Conservation (phyloP, 2,113 vertebrate genomes). For the Copsychus sechellarum region DNA sequence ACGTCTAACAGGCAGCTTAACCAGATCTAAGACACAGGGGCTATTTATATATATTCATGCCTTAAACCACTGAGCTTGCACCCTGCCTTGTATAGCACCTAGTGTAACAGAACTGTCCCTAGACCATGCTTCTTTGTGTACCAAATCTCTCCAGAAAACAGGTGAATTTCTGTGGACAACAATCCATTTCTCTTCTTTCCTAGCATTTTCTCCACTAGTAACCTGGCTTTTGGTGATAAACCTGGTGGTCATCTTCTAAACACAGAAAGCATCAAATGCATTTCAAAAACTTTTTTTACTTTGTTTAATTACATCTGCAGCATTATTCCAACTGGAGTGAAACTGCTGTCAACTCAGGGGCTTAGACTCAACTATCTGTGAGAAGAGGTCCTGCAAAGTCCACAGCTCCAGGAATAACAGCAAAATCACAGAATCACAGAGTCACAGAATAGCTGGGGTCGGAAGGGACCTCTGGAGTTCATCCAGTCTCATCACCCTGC, state of each 20-base stretch:
- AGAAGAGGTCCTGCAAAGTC: neutral
- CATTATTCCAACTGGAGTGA: neutral
- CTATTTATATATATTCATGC: neutral
- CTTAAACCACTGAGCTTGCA: neutral
- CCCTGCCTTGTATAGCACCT: neutral
- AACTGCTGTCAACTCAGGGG: neutral
- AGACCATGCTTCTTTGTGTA: neutral
- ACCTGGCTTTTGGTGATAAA: neutral
- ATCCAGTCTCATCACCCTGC: neutral
- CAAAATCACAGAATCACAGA: neutral
- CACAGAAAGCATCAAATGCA: neutral
- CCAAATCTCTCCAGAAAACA: neutral
- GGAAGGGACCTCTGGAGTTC: neutral
- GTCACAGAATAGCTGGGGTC: neutral
- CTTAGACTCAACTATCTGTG: neutral
- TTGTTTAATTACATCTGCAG: neutral
- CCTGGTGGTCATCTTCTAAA: neutral
- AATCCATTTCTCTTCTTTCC: neutral
- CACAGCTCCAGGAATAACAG: neutral
- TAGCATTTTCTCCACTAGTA: neutral
- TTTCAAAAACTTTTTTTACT: neutral
- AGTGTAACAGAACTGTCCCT: neutral
- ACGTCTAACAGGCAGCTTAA: constrained; percentile 23
- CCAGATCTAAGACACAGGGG: neutral
- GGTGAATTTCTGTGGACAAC: neutral